These are phyloP conservation scores for Charadrius vociferus DNA, from an alignment of 2,113 vertebrate species.

Conservation along the genomic window DNA sequence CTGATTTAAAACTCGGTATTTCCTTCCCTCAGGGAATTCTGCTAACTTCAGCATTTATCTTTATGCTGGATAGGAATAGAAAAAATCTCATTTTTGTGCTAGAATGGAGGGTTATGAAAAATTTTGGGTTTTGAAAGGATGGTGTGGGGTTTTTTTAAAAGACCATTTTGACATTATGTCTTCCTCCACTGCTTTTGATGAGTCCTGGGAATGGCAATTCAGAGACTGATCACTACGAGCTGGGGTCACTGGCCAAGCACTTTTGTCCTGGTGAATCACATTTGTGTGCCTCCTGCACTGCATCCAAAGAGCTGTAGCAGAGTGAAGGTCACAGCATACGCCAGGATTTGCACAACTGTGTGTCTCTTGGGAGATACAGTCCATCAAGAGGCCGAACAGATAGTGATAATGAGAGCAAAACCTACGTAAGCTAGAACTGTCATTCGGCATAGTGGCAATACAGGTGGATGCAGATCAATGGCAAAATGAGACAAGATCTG, in stretches of 20 bases:
- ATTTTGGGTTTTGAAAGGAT: neutral
- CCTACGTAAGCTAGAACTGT: neutral
- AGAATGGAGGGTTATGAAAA: neutral
- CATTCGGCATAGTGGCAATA: neutral
- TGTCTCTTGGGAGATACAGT: neutral
- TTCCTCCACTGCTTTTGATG: neutral
- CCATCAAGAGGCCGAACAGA: neutral
- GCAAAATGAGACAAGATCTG: neutral
- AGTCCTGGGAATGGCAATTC: neutral
- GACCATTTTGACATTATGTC: neutral
- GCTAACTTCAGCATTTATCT: neutral
- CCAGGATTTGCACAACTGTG: neutral
- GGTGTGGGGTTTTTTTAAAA: rapidly evolving
- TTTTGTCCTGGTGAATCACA: neutral
- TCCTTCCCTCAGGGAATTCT: neutral
- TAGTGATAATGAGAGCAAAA: neutral
- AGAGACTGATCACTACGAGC: neutral
- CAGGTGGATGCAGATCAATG: neutral
- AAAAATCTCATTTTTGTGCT: neutral
- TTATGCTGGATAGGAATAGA: neutral
- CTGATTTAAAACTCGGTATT: neutral
- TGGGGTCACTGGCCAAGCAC: neutral
- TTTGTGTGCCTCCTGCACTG: neutral
- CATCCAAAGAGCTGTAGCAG: neutral
- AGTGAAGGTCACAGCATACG: neutral